Conservation (phyloP, 2,113 vertebrate species). For the Salvelinus sp. region DNA sequence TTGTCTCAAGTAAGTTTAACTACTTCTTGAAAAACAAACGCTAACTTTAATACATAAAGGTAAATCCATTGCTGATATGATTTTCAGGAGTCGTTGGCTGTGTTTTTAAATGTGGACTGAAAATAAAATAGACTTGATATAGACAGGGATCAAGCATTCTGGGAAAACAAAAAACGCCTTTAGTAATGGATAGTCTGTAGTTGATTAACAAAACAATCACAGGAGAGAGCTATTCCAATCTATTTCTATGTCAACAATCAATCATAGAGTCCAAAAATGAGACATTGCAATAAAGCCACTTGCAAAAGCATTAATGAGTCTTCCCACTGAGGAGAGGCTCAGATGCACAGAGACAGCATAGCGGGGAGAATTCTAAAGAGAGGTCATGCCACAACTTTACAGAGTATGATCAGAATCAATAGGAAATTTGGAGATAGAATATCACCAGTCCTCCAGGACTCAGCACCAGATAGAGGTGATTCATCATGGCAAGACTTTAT, state of each 20-base stretch:
- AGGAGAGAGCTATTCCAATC: conserved; percentile 64
- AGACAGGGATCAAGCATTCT: conserved; percentile 49
- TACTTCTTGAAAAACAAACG: not conserved
- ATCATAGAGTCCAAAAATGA: conserved; percentile 63
- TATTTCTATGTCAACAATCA: conserved; percentile 66
- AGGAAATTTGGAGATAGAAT: conserved; percentile 68
- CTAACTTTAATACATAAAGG: not conserved
- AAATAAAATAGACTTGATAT: conserved; percentile 2
- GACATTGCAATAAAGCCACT: conserved; percentile 64
- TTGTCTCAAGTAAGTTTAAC: too few species aligned
- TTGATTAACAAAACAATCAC: conserved; percentile 70
- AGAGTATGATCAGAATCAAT: conserved; percentile 74
- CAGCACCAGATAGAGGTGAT: conserved; percentile 62
- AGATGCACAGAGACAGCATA: conserved; percentile 46
- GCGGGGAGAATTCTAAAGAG: conserved; percentile 28
- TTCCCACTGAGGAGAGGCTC: conserved; percentile 55
- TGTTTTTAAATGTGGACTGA: not conserved
- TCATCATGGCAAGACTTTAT: conserved; percentile 73
- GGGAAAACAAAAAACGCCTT: conserved; percentile 46
- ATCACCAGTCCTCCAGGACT: conserved; percentile 65
- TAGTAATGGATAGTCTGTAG: conserved; percentile 56
- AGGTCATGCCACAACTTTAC: conserved; percentile 76
- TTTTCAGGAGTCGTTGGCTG: too few species aligned
- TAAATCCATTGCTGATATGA: not conserved
- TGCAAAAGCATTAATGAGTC: conserved; percentile 62